phyloP scores from a whole-genome alignment of 2,797 vertebrate genomes.

The Heterohyrax brucei region DNA sequence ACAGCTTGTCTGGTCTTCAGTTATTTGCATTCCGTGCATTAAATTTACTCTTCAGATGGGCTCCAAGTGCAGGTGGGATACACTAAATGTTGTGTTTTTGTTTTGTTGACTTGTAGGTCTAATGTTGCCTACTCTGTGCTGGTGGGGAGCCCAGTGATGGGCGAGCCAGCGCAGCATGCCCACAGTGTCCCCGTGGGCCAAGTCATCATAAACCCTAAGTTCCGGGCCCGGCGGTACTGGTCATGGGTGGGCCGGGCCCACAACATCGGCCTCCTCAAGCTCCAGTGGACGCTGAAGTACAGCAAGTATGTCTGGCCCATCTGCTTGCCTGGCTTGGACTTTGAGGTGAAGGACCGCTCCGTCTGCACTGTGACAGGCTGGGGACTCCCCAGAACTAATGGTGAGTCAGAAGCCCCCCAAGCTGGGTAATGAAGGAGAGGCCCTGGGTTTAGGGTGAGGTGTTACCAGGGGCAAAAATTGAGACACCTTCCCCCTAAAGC shows the following conservation, averaged over 20 bases:
- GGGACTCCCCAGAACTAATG: slow-evolving; percentile 50
- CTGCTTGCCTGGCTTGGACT: slow-evolving; percentile 70
- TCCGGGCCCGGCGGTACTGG: slow-evolving; percentile 50
- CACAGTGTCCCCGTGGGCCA: accelerated
- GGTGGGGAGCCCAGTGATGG: slow-evolving; percentile 53
- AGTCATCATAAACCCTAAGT: slow-evolving; percentile 45
- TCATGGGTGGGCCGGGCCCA: slow-evolving; percentile 75
- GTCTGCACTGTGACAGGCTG: slow-evolving; percentile 80
- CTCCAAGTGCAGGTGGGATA: no score
- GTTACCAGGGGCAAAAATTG: not conserved
- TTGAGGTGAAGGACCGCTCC: not conserved
- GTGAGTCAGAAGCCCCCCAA: slow-evolving; percentile 53
- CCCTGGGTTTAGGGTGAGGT: not conserved
- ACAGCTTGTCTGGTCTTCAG: no score
- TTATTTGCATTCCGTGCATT: no score
- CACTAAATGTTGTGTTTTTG: no score
- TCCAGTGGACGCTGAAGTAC: not conserved
- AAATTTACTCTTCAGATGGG: no score
- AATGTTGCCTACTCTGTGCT: slow-evolving; percentile 38
- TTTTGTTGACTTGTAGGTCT: not conserved
- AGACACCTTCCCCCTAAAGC: not conserved
- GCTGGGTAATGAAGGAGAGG: not conserved
- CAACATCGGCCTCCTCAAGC: slow-evolving; percentile 71
- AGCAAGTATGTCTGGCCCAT: slow-evolving; percentile 74
- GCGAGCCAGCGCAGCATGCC: accelerated